These are phyloP conservation scores for Glossophaga mutica DNA, from an alignment of 2,797 vertebrate species.

Conservation along the genomic window DNA sequence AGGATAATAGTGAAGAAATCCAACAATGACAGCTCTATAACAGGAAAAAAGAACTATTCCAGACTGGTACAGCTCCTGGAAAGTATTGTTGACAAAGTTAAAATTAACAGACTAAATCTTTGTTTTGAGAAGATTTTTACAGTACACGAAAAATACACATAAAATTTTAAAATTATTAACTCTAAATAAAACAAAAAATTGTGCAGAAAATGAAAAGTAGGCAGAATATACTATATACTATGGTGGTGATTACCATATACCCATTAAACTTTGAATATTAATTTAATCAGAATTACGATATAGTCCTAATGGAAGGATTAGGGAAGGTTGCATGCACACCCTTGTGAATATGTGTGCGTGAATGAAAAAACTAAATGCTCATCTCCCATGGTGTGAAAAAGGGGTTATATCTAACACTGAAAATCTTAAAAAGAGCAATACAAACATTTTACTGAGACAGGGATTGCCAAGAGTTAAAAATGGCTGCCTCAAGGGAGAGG, in stretches of 20 bases:
- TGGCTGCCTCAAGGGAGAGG: not conserved
- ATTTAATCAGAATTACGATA: conserved; percentile 12
- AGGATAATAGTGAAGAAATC: not conserved
- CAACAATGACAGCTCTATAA: not conserved
- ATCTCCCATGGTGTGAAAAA: not conserved
- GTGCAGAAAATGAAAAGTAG: conserved; percentile 24
- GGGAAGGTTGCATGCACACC: not conserved
- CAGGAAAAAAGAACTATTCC: not conserved
- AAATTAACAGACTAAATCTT: not conserved
- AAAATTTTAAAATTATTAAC: conserved; percentile 30
- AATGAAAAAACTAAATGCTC: not conserved
- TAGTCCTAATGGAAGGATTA: not conserved
- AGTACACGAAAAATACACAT: not conserved
- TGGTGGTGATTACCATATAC: not conserved
- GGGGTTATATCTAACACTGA: not conserved
- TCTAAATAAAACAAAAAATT: conserved; percentile 13
- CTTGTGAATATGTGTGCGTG: not conserved
- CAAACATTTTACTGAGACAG: not conserved
- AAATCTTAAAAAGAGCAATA: not conserved
- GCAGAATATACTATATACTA: not conserved
- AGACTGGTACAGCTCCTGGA: not conserved
- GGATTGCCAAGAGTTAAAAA: not conserved
- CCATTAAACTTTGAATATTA: conserved; percentile 29
- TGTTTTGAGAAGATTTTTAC: not conserved
- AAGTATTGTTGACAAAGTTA: not conserved